Conservation (phyloP, 2,888 invertebrate genomes). For the Eugnorisma glareosa region DNA sequence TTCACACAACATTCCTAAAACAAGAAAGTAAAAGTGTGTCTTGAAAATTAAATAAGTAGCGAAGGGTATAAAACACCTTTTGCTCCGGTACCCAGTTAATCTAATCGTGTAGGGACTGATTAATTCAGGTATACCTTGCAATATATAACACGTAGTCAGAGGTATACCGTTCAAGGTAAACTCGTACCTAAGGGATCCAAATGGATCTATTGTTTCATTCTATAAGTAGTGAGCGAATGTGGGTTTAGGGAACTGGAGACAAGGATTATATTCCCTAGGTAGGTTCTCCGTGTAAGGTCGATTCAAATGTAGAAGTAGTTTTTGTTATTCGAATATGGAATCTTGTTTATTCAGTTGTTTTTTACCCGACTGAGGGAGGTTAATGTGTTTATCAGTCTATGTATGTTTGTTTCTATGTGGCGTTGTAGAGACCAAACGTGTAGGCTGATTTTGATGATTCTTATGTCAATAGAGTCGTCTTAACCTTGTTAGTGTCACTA, state of each 20-base stretch:
- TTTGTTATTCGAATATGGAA: constrained; percentile 15
- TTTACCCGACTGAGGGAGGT: too few relatives aligned
- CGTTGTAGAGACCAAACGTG: too few relatives aligned
- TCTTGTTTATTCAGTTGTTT: neutral
- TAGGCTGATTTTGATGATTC: too few relatives aligned
- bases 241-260: constrained; percentile 41
- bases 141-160: constrained; percentile 40
- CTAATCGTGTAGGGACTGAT: constrained; percentile 63
- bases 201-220: constrained; percentile 58
- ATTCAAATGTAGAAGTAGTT: constrained; percentile 2
- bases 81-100: constrained; percentile 51
- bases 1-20: constrained; percentile 17
- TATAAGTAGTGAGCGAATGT: constrained; percentile 43
- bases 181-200: constrained; percentile 47
- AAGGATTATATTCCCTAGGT: constrained; percentile 41
- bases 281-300: constrained; percentile 5
- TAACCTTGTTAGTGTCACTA: too few relatives aligned
- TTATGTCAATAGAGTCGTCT: too few relatives aligned
- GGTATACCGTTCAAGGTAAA: constrained; percentile 42
- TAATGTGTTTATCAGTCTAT: too few relatives aligned
- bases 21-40: constrained; percentile 45
- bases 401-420: too few relatives aligned
- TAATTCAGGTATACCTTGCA: constrained; percentile 61
- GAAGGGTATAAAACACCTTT: constrained; percentile 47
- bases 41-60: constrained; percentile 62